Conservation (phyloP, 2,888 invertebrate genomes). For the Phragmatobia fuliginosa region DNA sequence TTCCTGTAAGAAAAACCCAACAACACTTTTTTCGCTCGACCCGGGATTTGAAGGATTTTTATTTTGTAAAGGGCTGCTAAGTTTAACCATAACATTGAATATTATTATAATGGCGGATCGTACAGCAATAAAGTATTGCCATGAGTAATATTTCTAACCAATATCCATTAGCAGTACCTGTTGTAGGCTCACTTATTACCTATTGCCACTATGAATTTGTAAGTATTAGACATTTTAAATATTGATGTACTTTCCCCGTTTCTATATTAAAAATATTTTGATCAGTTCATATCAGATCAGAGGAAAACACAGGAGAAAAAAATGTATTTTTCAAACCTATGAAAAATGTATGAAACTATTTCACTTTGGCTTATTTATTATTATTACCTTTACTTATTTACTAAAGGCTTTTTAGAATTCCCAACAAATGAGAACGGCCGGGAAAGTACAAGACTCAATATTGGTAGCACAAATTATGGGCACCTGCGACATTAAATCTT, state of each 20-base stretch:
- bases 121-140: not conserved
- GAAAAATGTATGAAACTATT: not conserved
- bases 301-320: no score
- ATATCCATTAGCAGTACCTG: not conserved
- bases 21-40: no score
- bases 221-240: not conserved
- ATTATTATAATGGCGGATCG: not conserved
- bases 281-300: no score
- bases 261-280: no score
- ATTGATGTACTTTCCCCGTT: not conserved
- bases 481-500: conserved; percentile 31
- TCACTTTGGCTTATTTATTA: not conserved
- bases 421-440: not conserved
- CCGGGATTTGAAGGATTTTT: no score
- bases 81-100: no score
- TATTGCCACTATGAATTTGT: not conserved
- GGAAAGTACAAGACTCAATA: not conserved
- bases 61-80: no score
- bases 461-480: conserved; percentile 18
- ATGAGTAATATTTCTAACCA: not conserved
- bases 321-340: not conserved
- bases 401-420: not conserved
- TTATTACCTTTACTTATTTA: not conserved
- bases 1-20: no score
- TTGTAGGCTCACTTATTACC: not conserved